Conservation (phyloP, 2,888 invertebrate species). For the Therioaphis trifolii region DNA sequence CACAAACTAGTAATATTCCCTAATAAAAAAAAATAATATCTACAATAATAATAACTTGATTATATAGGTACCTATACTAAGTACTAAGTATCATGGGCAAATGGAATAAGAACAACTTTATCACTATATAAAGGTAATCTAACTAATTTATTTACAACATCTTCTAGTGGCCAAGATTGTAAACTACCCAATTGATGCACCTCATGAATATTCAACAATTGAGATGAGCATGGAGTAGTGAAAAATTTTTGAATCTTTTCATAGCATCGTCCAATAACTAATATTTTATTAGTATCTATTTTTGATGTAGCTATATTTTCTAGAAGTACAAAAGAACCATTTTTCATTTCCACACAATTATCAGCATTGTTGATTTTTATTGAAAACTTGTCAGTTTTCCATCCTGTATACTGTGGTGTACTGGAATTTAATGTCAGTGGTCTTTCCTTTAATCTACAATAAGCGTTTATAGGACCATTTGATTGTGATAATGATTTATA, state of each 20-base stretch:
- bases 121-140: slow-evolving; percentile 5
- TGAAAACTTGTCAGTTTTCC: slow-evolving; percentile 2
- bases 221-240: background rate
- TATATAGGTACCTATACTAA: background rate
- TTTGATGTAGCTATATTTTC: slow-evolving; percentile 29
- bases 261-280: slow-evolving; percentile 11
- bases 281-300: too few species aligned
- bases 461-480: background rate
- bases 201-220: slow-evolving; percentile 2
- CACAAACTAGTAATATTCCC: slow-evolving; percentile 1
- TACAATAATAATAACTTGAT: background rate
- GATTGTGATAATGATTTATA: background rate
- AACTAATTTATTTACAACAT: slow-evolving; percentile 16
- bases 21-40: too few species aligned
- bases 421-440: background rate
- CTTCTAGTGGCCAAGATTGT: slow-evolving; percentile 5
- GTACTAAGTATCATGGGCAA: slow-evolving; percentile 18
- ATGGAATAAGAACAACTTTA: slow-evolving; percentile 8
- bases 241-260: background rate
- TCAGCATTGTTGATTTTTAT: slow-evolving; percentile 7
- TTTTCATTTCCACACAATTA: too few species aligned
- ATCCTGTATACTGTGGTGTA: slow-evolving; percentile 5
- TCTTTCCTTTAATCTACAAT: slow-evolving; percentile 2
- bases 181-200: background rate
- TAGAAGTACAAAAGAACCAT: background rate